phyloP scores from a whole-genome alignment of 2,797 vertebrate genomes.

The Typhlichthys subterraneus region DNA sequence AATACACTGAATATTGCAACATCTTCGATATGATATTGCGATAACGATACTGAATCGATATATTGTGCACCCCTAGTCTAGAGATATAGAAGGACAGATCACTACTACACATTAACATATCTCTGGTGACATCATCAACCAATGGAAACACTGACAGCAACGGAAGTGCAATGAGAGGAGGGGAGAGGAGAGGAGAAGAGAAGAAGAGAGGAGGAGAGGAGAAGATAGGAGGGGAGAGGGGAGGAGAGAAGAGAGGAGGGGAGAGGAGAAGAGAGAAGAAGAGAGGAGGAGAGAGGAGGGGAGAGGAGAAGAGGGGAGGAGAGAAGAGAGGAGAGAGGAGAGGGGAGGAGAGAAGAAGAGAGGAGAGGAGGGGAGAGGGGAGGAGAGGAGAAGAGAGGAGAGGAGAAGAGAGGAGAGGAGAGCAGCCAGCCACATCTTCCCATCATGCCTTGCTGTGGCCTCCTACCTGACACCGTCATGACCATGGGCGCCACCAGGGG shows the following conservation, averaged over 20 bases:
- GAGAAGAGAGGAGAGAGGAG: no score
- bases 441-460: constrained; percentile 17
- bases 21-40: no score
- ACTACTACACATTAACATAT: neutral
- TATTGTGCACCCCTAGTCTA: no score
- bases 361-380: no score
- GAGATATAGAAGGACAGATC: neutral
- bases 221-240: no score
- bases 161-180: neutral
- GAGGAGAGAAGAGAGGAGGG: no score
- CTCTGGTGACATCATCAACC: no score
- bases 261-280: no score
- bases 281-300: neutral
- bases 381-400: neutral
- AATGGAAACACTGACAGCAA: no score
- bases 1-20: no score
- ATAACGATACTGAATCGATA: no score
- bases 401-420: neutral
- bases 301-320: neutral
- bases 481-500: constrained; percentile 95
- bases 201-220: no score
- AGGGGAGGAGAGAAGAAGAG: neutral
- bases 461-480: constrained; percentile 96
- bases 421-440: neutral
- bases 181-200: neutral